phyloP scores from a whole-genome alignment of 1,140 invertebrate species.

The Brachionus calyciflorus region DNA sequence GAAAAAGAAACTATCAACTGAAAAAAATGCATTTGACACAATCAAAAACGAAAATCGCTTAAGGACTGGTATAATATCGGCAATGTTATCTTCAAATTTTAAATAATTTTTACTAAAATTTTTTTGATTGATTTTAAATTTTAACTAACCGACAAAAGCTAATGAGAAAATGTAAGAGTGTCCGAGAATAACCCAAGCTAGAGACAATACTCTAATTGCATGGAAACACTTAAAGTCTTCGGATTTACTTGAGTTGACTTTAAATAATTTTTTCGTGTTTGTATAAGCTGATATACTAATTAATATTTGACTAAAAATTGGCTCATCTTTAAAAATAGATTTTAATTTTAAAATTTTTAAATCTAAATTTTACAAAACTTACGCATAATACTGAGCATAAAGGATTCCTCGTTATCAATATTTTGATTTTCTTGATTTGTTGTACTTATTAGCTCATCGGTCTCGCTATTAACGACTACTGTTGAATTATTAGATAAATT shows the following conservation, averaged over 20 bases:
- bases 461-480: conserved; percentile 6
- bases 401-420: background rate
- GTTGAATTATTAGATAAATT: background rate
- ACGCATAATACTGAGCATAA: background rate
- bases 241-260: background rate
- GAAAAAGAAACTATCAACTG: conserved; percentile 87
- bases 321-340: conserved; percentile 4
- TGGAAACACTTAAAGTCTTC: conserved; percentile 18
- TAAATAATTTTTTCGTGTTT: conserved; percentile 30
- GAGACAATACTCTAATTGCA: conserved; percentile 35
- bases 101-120: too few species aligned
- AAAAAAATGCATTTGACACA: conserved; percentile 74
- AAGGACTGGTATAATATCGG: conserved; percentile 34
- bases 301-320: background rate
- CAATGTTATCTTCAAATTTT: conserved; percentile 47
- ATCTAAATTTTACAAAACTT: background rate
- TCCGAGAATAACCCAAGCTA: conserved; percentile 80
- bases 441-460: background rate
- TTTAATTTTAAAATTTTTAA: background rate
- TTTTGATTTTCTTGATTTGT: background rate
- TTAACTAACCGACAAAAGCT: conserved; percentile 12
- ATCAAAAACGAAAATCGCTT: conserved; percentile 52
- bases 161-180: conserved; percentile 65
- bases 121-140: too few species aligned
- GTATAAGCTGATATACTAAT: conserved; percentile 22